Evolutionary conservation across 1,140 invertebrate species (phyloP).

Genomic region (Delia radicum): DNA sequence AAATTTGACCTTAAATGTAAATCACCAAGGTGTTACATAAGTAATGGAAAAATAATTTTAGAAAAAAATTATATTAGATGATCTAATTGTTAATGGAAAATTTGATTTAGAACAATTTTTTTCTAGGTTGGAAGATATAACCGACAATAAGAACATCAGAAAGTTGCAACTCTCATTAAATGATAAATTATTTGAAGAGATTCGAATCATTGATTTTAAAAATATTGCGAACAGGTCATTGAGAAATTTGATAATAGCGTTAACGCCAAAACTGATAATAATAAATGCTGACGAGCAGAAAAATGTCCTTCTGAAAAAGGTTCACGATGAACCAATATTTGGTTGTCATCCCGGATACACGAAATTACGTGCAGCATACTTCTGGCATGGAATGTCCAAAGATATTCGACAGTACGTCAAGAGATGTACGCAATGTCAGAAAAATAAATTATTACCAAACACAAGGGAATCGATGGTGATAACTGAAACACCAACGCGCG

Average conservation of each 20-base stretch:
- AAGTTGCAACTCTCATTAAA: background rate
- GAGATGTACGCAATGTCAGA: too few relatives aligned
- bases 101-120: background rate
- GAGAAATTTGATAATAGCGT: background rate
- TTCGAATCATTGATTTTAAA: background rate
- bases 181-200: background rate
- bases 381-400: too few relatives aligned
- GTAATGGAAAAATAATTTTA: background rate
- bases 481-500: too few relatives aligned
- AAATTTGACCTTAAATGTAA: background rate
- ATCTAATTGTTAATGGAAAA: too few relatives aligned
- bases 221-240: background rate
- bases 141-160: background rate
- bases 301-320: background rate
- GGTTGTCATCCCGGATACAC: background rate
- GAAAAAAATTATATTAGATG: background rate
- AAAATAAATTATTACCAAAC: too few relatives aligned
- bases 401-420: too few relatives aligned
- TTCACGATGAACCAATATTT: background rate
- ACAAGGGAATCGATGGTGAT: too few relatives aligned
- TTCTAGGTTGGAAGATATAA: background rate
- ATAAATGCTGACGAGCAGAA: background rate
- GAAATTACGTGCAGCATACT: too few relatives aligned
- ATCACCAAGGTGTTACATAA: too few relatives aligned
- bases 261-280: background rate